Base-by-base conservation (phyloP, 2,888 invertebrate species). In the Brenthis daphne region DNA sequence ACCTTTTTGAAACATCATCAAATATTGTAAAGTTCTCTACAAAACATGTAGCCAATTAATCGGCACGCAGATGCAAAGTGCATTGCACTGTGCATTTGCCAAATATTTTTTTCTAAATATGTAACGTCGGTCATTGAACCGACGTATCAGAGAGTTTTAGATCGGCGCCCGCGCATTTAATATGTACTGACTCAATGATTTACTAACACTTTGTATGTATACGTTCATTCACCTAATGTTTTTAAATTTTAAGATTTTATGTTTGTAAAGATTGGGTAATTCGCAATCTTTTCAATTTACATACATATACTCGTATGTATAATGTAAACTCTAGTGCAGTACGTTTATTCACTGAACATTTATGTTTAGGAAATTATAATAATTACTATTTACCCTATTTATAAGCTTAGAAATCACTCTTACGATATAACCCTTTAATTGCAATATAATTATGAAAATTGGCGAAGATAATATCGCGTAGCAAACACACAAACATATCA, bases 51-150 rank as follows among this genome's bases (percentile, higher is more conserved):
- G 6, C 70, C 77, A 69, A 70, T 78, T 79, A 75, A 60, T 67
- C 56, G 77, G 83, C 75, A 80, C 71, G 61, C 77, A 81, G 82
- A 75, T 85, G 82, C 78, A 85, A 75, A 79, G 78, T 78, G 80
- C 85, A 82, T 78, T 79, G 82, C 82, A 85, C 87, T 85, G 89
- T 83, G 83, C 89, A 88, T 90, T 92, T 92, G 92, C 91, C 91
- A 92, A 92, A 91, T 90, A 90, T 92, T 92, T 92, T 92, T 92
- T 92, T 92, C 92, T 92, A 92, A 92, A 92, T 92, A 92, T 92
- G 92, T 89, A 89, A 87, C 88, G 72, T 73, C 76, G 85, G 80
- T 77, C 90, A 77, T 80, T 82, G 81, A 88, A 85, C 91, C 82
- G 80, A 77, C 85, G 81, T 90, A 91, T 90, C 90, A 89, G 82